phyloP scores from a whole-genome alignment of 2,113 vertebrate species.

The Onychostruthus taczanowskii region DNA sequence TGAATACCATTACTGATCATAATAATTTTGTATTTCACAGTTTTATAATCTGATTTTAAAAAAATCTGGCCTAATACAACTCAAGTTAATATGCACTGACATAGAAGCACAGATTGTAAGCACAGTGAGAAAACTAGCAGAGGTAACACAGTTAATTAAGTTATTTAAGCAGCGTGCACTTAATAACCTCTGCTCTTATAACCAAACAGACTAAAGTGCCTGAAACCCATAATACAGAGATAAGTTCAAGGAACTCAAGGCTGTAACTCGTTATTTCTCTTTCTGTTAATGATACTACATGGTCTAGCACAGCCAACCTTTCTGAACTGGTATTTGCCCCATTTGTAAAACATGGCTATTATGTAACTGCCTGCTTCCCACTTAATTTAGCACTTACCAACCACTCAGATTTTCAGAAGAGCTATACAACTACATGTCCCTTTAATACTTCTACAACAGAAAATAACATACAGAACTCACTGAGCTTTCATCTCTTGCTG shows the following conservation, averaged over 20 bases:
- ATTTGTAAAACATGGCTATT: background rate
- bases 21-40: background rate
- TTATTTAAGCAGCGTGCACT: background rate
- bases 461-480: background rate
- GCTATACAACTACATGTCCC: background rate
- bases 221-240: background rate
- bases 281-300: background rate
- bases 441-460: background rate
- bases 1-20: background rate
- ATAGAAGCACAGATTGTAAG: accelerated
- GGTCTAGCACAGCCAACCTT: background rate
- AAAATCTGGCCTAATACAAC: background rate
- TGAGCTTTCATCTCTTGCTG: background rate
- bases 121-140: background rate
- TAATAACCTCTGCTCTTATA: background rate
- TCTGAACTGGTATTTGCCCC: background rate
- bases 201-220: background rate
- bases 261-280: slow-evolving; percentile 1
- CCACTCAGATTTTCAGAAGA: background rate
- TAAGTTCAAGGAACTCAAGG: background rate
- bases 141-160: background rate
- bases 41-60: background rate
- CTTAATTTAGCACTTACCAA: background rate
- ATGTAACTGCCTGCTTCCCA: background rate
- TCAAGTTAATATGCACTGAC: background rate